A percentile compares a stretch with the other conserved stretches of the same genome.
phyloP scores from a whole-genome alignment of 2,113 vertebrate genomes.

The Daphoenositta chrysoptera region DNA sequence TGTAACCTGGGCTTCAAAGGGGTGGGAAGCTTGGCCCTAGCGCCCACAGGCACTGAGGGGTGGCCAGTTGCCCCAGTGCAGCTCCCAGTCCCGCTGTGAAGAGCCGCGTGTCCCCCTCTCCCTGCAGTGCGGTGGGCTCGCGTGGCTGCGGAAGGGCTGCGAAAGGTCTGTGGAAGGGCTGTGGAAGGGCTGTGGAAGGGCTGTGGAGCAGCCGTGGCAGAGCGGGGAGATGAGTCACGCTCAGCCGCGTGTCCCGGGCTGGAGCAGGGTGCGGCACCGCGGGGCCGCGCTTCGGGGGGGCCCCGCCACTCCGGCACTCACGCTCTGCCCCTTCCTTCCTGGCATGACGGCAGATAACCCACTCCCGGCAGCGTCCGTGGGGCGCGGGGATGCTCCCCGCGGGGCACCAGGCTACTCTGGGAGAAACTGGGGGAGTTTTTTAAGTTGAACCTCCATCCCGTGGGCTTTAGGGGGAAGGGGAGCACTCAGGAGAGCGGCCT shows the following conservation, averaged over 20 bases:
- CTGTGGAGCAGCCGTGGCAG: not conserved
- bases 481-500: not conserved
- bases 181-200: not conserved
- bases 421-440: not conserved
- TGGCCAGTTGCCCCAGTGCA: not conserved
- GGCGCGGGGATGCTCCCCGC: rapidly evolving
- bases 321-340: not conserved
- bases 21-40: not conserved
- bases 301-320: rapidly evolving
- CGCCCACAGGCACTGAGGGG: rapidly evolving
- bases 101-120: not conserved
- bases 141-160: no score
- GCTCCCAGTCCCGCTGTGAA: not conserved
- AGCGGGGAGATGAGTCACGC: not conserved
- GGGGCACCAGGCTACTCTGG: rapidly evolving
- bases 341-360: rapidly evolving
- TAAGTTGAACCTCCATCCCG: rapidly evolving
- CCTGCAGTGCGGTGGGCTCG: rapidly evolving
- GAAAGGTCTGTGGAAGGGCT: not conserved
- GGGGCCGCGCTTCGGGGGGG: rapidly evolving
- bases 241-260: not conserved
- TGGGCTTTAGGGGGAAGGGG: no score
- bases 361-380: rapidly evolving
- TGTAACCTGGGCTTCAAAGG: not conserved
- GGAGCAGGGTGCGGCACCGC: not conserved